Conservation (phyloP, 2,888 invertebrate species). For the Antitype chi region DNA sequence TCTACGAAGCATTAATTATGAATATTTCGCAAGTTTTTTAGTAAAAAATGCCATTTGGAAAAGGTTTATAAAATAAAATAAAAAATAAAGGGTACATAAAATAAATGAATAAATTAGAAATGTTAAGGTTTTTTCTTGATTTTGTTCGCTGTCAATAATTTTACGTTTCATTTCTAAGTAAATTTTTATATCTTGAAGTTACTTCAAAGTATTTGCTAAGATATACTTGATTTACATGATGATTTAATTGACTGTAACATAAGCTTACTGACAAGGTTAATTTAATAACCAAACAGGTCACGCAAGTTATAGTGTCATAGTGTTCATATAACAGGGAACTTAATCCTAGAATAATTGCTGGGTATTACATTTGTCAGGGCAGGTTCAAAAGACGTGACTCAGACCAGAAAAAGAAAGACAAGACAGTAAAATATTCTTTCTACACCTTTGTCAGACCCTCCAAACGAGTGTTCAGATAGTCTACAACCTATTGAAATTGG, state of each 20-base stretch:
- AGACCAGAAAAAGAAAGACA: background rate
- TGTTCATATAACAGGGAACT: conserved; percentile 11
- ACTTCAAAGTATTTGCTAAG: background rate
- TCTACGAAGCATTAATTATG: background rate
- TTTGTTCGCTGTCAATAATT: too few species aligned
- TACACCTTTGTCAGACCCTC: conserved; percentile 23
- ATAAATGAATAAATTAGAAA: background rate
- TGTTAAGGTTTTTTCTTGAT: too few species aligned
- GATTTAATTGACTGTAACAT: conserved; percentile 2
- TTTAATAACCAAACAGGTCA: conserved; percentile 30
- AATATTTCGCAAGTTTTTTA: background rate
- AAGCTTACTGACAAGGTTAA: conserved; percentile 17
- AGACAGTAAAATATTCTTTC: conserved; percentile 17
- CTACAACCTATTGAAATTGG: conserved; percentile 29
- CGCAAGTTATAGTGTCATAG: background rate
- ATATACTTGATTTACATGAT: background rate
- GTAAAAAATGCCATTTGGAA: too few species aligned
- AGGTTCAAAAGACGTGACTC: background rate
- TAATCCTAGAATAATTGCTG: background rate
- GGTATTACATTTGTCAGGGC: background rate
- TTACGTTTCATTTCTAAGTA: background rate
- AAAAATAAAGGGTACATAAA: background rate
- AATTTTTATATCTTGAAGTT: background rate
- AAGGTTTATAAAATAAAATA: background rate
- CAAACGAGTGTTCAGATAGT: conserved; percentile 31